These are phyloP conservation scores for Aphrophora alni DNA, from an alignment of 2,888 invertebrate genomes.

Conservation along the genomic window DNA sequence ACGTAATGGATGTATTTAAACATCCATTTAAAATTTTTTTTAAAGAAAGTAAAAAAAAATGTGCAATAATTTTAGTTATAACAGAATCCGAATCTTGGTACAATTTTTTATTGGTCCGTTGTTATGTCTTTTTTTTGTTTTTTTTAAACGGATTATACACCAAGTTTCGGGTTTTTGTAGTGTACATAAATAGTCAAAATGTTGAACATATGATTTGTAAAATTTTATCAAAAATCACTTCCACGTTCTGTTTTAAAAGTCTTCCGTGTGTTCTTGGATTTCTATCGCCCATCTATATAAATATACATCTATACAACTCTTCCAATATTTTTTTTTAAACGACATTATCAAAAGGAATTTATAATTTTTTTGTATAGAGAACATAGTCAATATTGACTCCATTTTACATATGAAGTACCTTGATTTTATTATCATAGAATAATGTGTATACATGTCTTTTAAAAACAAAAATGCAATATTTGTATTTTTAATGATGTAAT, in stretches of 20 bases:
- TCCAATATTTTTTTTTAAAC: not conserved
- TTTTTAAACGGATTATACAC: not conserved
- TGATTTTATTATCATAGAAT: not conserved
- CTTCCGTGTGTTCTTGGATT: not conserved
- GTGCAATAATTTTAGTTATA: conserved; percentile 6
- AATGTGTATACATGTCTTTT: not conserved
- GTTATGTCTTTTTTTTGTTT: too few relatives aligned
- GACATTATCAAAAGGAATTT: not conserved
- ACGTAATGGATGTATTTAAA: not conserved
- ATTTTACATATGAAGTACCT: not conserved
- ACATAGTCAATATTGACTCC: not conserved
- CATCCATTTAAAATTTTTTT: not conserved
- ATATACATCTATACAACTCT: not conserved
- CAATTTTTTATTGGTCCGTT: not conserved
- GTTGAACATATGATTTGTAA: not conserved
- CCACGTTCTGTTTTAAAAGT: not conserved
- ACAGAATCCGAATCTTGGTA: not conserved
- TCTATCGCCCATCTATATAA: too few relatives aligned
- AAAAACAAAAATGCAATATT: not conserved
- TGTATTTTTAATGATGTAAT: not conserved
- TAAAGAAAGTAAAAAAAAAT: not conserved
- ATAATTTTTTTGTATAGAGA: not conserved
- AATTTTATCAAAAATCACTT: not conserved
- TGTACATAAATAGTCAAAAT: not conserved
- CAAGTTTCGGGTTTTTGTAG: not conserved